A percentile compares a stretch with the other conserved stretches of the same genome.
phyloP scores from a whole-genome alignment of 1,140 invertebrate species.

The Proales similis region DNA sequence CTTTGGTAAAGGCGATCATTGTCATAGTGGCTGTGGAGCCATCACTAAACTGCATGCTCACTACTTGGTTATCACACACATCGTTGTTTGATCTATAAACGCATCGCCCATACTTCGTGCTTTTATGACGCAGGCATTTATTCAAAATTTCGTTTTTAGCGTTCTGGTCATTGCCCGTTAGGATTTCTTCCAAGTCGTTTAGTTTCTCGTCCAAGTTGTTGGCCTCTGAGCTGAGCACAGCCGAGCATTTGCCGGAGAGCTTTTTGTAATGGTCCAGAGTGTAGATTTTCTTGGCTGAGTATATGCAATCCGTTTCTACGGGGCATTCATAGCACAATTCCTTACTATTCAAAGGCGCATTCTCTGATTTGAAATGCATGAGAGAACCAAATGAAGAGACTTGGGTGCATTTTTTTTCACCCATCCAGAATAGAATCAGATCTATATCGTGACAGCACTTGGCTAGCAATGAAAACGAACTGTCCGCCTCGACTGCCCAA shows the following conservation, averaged over 20 bases:
- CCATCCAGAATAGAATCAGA: slow-evolving; percentile 54
- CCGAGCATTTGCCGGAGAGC: slow-evolving; percentile 41
- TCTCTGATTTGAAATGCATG: slow-evolving; percentile 49
- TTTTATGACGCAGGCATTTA: slow-evolving; percentile 48
- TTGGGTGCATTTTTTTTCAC: slow-evolving; percentile 44
- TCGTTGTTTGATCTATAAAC: slow-evolving; percentile 54
- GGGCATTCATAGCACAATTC: slow-evolving; percentile 52
- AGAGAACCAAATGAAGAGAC: slow-evolving; percentile 55
- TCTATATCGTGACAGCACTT: slow-evolving; percentile 58
- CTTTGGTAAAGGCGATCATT: slow-evolving; percentile 55
- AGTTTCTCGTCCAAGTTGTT: slow-evolving; percentile 5
- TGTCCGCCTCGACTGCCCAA: slow-evolving; percentile 51
- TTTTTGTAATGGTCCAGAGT: slow-evolving; percentile 39
- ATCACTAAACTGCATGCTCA: slow-evolving; percentile 54
- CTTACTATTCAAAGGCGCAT: slow-evolving; percentile 44
- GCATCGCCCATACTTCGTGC: slow-evolving; percentile 51
- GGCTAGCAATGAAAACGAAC: slow-evolving; percentile 53
- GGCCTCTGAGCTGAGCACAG: slow-evolving; percentile 28
- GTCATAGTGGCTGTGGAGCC: slow-evolving; percentile 52
- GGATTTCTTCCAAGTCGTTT: slow-evolving; percentile 41
- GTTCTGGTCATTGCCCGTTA: slow-evolving; percentile 46
- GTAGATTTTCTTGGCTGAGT: slow-evolving; percentile 55
- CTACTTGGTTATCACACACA: slow-evolving; percentile 54
- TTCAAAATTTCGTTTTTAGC: slow-evolving; percentile 41
- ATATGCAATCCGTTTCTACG: slow-evolving; percentile 50